Conservation (phyloP, 1,140 invertebrate species). For the Drosophila auraria region DNA sequence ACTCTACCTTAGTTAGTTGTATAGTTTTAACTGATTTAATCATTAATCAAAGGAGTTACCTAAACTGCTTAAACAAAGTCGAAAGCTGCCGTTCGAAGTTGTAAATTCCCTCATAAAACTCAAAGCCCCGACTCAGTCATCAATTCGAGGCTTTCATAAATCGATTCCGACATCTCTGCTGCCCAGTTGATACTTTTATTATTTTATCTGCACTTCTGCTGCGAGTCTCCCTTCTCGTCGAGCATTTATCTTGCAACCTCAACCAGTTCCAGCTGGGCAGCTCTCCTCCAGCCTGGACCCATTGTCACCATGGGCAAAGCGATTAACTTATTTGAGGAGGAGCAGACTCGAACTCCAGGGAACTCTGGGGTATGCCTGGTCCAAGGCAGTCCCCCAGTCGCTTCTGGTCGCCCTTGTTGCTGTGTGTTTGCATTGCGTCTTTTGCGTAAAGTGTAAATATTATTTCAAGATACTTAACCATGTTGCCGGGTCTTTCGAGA, state of each 20-base stretch:
- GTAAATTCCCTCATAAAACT: constrained; percentile 23
- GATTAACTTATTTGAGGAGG: too few relatives aligned
- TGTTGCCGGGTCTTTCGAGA: constrained; percentile 27
- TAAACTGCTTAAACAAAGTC: constrained; percentile 2
- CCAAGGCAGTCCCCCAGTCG: neutral
- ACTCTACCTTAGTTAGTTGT: too few relatives aligned
- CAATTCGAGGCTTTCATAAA: constrained; percentile 37
- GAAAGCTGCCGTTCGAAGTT: neutral
- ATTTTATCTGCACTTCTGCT: constrained; percentile 20
- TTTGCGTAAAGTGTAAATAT: constrained; percentile 80
- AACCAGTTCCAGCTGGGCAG: constrained; percentile 22
- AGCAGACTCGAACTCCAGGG: too few relatives aligned
- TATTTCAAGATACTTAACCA: constrained; percentile 79
- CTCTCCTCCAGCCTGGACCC: neutral
- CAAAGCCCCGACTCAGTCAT: neutral
- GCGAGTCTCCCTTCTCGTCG: neutral
- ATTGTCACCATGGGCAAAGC: constrained; percentile 55
- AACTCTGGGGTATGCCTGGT: too few relatives aligned
- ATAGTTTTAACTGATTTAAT: constrained; percentile 3
- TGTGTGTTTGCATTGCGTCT: constrained; percentile 77
- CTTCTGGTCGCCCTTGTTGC: constrained; percentile 17
- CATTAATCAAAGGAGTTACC: neutral
- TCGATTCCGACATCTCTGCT: constrained; percentile 18
- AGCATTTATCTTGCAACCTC: constrained; percentile 20
- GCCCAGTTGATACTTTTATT: constrained; percentile 19